Conservation (phyloP, 2,888 invertebrate genomes). For the Apamea monoglypha region DNA sequence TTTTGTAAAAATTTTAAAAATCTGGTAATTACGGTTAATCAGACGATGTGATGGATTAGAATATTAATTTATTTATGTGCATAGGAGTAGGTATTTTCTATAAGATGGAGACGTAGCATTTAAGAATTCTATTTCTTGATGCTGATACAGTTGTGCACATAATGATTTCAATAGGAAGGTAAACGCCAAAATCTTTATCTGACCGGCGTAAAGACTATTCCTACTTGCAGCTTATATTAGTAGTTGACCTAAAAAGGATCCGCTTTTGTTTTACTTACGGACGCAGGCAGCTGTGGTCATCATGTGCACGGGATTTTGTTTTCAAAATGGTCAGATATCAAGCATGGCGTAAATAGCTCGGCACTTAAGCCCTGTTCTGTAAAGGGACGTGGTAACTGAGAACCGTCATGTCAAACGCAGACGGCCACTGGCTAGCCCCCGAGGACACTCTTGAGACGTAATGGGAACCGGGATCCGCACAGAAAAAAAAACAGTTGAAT, state of each 20-base stretch:
- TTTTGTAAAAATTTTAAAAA: too few relatives aligned
- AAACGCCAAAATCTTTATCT: too few relatives aligned
- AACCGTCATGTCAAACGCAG: slow-evolving; percentile 38
- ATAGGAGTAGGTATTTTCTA: not conserved
- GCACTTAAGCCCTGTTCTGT: slow-evolving; percentile 4
- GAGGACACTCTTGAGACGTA: slow-evolving; percentile 32
- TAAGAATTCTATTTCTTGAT: not conserved
- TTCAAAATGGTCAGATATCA: not conserved
- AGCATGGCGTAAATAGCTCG: not conserved
- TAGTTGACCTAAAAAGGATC: too few relatives aligned
- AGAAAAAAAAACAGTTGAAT: slow-evolving; percentile 1
- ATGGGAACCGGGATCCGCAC: slow-evolving; percentile 10
- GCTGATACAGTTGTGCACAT: not conserved
- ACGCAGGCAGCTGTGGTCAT: too few relatives aligned
- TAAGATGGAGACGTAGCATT: not conserved
- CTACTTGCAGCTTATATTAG: too few relatives aligned
- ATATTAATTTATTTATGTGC: not conserved
- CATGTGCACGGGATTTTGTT: too few relatives aligned
- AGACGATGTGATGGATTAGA: not conserved
- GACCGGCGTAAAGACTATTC: too few relatives aligned
- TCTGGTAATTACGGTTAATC: not conserved
- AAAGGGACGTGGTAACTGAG: not conserved
- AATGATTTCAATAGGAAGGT: not conserved
- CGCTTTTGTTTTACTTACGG: too few relatives aligned
- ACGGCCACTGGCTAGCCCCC: slow-evolving; percentile 31